Percentiles rank a stretch among this genome's conserved stretches.
Evolutionary conservation across 2,888 invertebrate species (phyloP).

Genomic region (Sialis lutaria): DNA sequence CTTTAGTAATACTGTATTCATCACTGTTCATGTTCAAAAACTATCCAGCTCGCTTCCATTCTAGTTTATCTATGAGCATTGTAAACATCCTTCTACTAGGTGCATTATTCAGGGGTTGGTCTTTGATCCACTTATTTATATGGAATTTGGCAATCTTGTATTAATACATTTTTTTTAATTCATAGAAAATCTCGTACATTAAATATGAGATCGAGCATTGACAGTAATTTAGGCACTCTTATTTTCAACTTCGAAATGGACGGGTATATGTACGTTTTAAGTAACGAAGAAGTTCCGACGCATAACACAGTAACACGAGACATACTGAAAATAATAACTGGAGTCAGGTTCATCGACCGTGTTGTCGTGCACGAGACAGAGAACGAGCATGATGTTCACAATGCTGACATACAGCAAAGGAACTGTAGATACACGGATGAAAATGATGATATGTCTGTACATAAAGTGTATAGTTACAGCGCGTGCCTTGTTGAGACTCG

Average conservation of each 20-base stretch:
- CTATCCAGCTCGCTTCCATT: too few species aligned
- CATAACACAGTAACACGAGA: slow-evolving; percentile 45
- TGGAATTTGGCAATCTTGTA: too few species aligned
- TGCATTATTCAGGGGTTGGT: too few species aligned
- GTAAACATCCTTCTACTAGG: too few species aligned
- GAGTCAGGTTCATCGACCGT: slow-evolving; percentile 28
- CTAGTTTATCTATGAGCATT: too few species aligned
- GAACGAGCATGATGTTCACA: slow-evolving; percentile 43
- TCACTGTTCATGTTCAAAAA: too few species aligned
- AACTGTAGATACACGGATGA: slow-evolving; percentile 55
- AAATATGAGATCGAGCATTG: neutral
- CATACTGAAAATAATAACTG: slow-evolving; percentile 36
- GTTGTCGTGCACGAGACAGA: slow-evolving; percentile 36
- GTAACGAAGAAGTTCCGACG: slow-evolving; percentile 51
- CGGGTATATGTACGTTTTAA: slow-evolving; percentile 30
- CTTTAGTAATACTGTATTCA: too few species aligned
- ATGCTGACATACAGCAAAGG: slow-evolving; percentile 42
- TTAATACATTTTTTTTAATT: too few species aligned
- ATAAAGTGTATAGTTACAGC: slow-evolving; percentile 51
- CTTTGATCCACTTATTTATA: too few species aligned
- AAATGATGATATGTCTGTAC: slow-evolving; percentile 35
- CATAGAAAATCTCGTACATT: too few species aligned
- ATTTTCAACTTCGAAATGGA: neutral
- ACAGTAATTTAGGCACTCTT: neutral
- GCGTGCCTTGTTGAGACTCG: slow-evolving; percentile 55